Conservation (phyloP, 2,113 vertebrate genomes). For the Gambusia affinis region DNA sequence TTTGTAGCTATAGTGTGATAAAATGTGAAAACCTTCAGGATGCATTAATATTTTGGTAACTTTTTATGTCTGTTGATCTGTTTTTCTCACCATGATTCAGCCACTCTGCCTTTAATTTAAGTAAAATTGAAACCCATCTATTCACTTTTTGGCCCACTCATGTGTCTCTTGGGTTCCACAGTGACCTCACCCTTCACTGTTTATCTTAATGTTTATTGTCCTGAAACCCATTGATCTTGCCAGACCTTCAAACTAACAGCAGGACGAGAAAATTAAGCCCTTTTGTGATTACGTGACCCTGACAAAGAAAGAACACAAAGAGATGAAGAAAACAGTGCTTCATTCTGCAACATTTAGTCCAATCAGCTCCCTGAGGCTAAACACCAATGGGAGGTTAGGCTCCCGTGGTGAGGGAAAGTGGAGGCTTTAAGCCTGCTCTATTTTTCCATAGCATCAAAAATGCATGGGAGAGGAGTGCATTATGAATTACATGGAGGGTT, state of each 20-base stretch:
- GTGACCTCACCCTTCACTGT: slow-evolving; percentile 27
- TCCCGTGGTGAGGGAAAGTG: slow-evolving; percentile 66
- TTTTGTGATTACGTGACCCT: slow-evolving; percentile 46
- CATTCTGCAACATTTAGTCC: slow-evolving; percentile 73
- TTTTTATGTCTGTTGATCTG: not conserved
- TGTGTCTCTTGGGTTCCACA: slow-evolving; percentile 4
- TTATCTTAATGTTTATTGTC: slow-evolving; percentile 49
- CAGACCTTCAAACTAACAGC: slow-evolving; percentile 32
- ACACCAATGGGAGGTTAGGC: slow-evolving; percentile 46
- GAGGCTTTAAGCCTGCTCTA: slow-evolving; percentile 58
- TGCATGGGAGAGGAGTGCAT: slow-evolving; percentile 64
- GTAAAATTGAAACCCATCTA: slow-evolving; percentile 21
- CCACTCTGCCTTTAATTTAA: slow-evolving; percentile 18
- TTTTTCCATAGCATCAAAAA: slow-evolving; percentile 74
- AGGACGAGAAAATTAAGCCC: slow-evolving; percentile 39
- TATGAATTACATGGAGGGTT: slow-evolving; percentile 55
- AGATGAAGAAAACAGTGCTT: slow-evolving; percentile 48
- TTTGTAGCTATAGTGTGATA: not conserved
- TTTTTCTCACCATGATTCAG: not conserved
- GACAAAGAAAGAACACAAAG: slow-evolving; percentile 29
- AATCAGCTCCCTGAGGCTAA: slow-evolving; percentile 75
- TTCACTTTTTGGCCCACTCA: slow-evolving; percentile 11
- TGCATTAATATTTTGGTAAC: not conserved
- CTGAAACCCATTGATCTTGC: slow-evolving; percentile 54
- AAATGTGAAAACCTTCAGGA: not conserved